phyloP scores from a whole-genome alignment of 2,113 vertebrate genomes.

The Python bivittatus region DNA sequence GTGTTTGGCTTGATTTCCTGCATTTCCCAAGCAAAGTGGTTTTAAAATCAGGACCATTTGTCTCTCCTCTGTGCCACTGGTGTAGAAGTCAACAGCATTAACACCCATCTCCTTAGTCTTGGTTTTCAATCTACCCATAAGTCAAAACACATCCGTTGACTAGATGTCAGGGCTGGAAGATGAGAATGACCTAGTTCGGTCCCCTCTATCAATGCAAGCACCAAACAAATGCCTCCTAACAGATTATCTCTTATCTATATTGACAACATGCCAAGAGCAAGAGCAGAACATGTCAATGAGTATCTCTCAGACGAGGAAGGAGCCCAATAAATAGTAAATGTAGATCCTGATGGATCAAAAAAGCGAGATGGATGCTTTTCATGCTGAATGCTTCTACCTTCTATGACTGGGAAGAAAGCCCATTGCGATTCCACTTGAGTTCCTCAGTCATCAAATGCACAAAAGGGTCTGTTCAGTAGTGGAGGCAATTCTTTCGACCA shows the following conservation, averaged over 20 bases:
- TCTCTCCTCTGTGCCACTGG: neutral
- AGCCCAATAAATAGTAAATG: neutral
- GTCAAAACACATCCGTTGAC: neutral
- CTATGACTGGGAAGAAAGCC: no score
- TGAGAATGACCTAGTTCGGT: neutral
- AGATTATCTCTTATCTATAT: neutral
- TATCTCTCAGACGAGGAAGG: neutral
- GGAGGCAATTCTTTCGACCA: neutral
- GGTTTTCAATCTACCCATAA: neutral
- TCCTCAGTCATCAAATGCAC: neutral
- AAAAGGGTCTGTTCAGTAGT: neutral
- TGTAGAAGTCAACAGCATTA: neutral
- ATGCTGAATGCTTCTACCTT: neutral
- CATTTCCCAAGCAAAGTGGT: accelerated
- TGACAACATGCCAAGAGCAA: neutral
- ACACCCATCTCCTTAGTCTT: neutral
- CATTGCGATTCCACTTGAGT: neutral
- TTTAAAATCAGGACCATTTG: neutral
- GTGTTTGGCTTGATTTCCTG: neutral
- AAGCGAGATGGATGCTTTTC: neutral
- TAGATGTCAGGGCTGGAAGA: neutral
- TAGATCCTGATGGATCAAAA: neutral
- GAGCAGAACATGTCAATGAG: neutral
- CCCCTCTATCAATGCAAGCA: neutral
- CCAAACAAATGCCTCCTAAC: neutral